These are phyloP conservation scores for Papilio xuthus DNA, from an alignment of 1,140 invertebrate species.

Conservation along the genomic window DNA sequence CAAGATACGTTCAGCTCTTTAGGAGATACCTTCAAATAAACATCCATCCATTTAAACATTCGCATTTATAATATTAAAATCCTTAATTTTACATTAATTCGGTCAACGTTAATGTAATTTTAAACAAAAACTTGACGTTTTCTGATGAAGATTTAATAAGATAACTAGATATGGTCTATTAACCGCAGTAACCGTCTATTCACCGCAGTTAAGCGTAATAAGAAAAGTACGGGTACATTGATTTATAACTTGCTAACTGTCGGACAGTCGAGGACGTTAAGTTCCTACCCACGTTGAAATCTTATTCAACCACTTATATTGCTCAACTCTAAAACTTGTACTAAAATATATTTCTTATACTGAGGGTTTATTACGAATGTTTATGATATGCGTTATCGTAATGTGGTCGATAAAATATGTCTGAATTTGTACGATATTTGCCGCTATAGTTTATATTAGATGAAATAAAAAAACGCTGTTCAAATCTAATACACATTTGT, in stretches of 20 bases:
- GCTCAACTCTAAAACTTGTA: background rate
- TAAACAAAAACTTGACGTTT: background rate
- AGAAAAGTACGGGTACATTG: conserved; percentile 13
- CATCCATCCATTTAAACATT: too few relatives aligned
- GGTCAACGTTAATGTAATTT: background rate
- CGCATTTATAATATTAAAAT: too few relatives aligned
- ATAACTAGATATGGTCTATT: conserved; percentile 12
- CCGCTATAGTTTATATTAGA: too few relatives aligned
- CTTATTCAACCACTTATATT: background rate
- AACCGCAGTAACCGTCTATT: conserved; percentile 10
- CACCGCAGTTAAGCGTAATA: background rate
- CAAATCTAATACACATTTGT: too few relatives aligned
- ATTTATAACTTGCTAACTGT: background rate
- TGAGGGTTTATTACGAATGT: background rate
- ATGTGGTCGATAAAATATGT: too few relatives aligned
- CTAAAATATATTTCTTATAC: background rate
- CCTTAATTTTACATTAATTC: background rate
- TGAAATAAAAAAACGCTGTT: too few relatives aligned
- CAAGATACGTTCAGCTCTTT: too few relatives aligned
- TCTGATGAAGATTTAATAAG: conserved; percentile 24
- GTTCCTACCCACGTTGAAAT: background rate
- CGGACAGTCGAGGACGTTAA: background rate
- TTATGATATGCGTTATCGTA: background rate
- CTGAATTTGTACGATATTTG: too few relatives aligned
- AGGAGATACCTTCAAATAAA: too few relatives aligned